Evolutionary conservation across 2,113 vertebrate species (phyloP).

Genomic region (Xiphorhynchus elegans): DNA sequence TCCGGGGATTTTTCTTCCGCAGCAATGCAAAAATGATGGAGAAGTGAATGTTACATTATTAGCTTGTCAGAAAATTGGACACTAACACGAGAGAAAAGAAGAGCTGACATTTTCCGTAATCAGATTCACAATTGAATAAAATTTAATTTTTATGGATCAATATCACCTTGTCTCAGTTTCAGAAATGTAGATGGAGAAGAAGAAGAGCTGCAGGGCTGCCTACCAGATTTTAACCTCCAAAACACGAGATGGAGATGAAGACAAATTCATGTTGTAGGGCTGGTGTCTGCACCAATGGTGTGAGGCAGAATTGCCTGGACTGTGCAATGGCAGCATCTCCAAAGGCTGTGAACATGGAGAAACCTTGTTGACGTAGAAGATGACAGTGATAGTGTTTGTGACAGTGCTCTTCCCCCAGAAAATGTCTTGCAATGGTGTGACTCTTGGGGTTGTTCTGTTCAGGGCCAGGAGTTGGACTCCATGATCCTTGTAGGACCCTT

Average conservation of each 20-base stretch:
- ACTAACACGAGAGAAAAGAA: neutral
- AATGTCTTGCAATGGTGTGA: neutral
- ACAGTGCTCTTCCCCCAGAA: neutral
- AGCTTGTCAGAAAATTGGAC: conserved; percentile 35
- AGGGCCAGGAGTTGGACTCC: neutral
- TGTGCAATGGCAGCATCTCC: neutral
- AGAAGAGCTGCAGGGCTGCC: neutral
- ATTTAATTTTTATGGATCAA: conserved; percentile 38
- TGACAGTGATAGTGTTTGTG: neutral
- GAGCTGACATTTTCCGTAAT: conserved; percentile 50
- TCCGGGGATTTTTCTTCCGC: neutral
- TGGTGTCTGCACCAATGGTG: neutral
- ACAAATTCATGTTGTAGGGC: neutral
- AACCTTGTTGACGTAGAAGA: neutral
- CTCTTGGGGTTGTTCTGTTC: neutral
- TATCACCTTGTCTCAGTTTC: conserved; percentile 60
- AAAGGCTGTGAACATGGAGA: neutral
- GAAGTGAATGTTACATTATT: conserved; percentile 17
- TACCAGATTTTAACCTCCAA: neutral
- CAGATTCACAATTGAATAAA: conserved; percentile 26
- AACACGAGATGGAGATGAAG: neutral
- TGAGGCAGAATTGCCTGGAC: neutral
- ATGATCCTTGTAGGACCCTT: neutral
- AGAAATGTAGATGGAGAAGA: neutral
- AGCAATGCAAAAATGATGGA: conserved; percentile 12